phyloP scores from a whole-genome alignment of 1,140 invertebrate genomes.

The Hylaeus anthracinus region DNA sequence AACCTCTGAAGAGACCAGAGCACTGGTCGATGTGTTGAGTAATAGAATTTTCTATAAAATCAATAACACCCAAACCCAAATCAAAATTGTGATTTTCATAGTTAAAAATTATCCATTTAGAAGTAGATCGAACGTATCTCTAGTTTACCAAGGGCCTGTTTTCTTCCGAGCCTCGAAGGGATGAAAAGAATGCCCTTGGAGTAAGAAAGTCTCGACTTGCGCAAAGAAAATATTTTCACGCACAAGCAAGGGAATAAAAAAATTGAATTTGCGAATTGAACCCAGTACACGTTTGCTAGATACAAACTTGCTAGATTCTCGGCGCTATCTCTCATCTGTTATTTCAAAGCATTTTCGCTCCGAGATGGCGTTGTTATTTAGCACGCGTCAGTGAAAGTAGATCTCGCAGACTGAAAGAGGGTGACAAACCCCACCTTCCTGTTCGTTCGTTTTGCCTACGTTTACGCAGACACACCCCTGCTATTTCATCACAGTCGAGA shows the following conservation, averaged over 20 bases:
- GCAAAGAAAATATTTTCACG: not conserved
- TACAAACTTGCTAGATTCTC: not conserved
- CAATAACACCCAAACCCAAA: too few relatives aligned
- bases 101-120: too few relatives aligned
- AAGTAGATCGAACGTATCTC: too few relatives aligned
- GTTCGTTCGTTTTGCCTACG: constrained; percentile 18
- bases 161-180: not conserved
- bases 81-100: too few relatives aligned
- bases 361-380: constrained; percentile 25
- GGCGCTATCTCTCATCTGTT: constrained; percentile 22
- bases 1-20: too few relatives aligned
- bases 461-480: constrained; percentile 12
- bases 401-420: not conserved
- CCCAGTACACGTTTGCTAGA: not conserved
- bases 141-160: too few relatives aligned
- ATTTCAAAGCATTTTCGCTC: constrained; percentile 36
- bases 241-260: not conserved
- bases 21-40: too few relatives aligned
- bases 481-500: not conserved
- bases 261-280: constrained; percentile 19
- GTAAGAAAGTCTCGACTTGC: not conserved
- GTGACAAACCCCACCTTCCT: constrained; percentile 1
- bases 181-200: not conserved
- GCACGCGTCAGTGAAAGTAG: constrained; percentile 28
- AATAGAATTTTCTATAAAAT: too few relatives aligned